A percentile compares a stretch with the other conserved stretches of the same genome.
Evolutionary conservation across 92 coral and sea anemone species (phyloP).

Genomic region (Parazoanthus swiftii): DNA sequence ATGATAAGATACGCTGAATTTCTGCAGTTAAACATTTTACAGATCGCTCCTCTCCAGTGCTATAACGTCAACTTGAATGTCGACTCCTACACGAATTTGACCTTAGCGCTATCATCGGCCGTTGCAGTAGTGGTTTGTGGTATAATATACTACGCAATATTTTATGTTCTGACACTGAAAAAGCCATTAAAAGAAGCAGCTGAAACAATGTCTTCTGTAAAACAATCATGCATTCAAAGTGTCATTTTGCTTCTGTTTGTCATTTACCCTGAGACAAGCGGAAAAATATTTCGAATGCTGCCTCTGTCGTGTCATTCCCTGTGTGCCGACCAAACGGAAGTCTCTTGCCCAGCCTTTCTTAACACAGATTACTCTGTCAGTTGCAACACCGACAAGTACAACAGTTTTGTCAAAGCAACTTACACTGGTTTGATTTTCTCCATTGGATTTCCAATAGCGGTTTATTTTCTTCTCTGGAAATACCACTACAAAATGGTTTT

Average conservation of each 20-base stretch:
- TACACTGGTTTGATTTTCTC: background rate
- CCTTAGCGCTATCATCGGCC: background rate
- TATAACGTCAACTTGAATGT: background rate
- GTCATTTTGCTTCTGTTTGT: constrained; percentile 14
- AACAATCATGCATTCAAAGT: background rate
- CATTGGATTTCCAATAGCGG: constrained; percentile 8
- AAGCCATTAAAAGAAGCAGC: background rate
- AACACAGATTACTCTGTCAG: constrained; percentile 14
- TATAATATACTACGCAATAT: background rate
- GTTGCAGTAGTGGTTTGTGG: background rate
- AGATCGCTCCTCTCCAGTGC: constrained; percentile 34
- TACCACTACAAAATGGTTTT: constrained; percentile 3
- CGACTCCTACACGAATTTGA: background rate
- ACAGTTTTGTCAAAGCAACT: background rate
- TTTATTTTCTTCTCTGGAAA: constrained; percentile 14
- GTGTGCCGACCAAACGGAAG: background rate
- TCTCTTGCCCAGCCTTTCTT: background rate
- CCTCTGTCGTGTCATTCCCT: constrained; percentile 18
- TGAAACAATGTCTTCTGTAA: background rate
- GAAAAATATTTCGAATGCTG: constrained; percentile 8
- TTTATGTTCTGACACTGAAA: background rate
- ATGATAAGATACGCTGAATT: background rate
- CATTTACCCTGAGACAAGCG: background rate
- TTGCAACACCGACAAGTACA: background rate
- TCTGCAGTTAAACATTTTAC: constrained; percentile 26